Base-by-base conservation (phyloP, 2,797 vertebrate species). In the Cichlasoma orientale region DNA sequence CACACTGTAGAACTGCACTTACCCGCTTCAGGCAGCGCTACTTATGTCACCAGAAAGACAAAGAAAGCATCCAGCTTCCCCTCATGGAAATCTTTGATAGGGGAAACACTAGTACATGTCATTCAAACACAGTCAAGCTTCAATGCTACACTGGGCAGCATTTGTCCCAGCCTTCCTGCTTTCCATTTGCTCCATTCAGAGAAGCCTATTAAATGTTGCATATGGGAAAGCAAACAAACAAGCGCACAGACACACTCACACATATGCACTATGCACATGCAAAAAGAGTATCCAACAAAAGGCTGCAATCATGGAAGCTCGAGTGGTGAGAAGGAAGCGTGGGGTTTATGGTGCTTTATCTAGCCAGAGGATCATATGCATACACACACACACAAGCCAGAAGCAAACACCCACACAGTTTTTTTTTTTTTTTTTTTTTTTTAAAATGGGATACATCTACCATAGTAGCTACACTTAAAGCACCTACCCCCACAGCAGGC, bases 131-230 rank as follows among this genome's bases (percentile, higher is more conserved):
- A 75, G 72, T 58, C 71, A 71, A 57, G 44, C 75, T 25, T 19
- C 16, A 33, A 79, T 31, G 18, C 83, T 80, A 78, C 75, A 80
- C 70, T 81, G 63, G 58, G 33, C 19, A 82, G 74, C 75, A 36
- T 91, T 91, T 93, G 87, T 93, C 76, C 36, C 2, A 33, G 56
- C 23, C 72, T 89, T 92, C 89, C 81, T 81, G 78, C 80, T 84
- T 86, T 83, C 79, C 80, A 68, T 86, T 89, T 78, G 56, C 78
- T 27, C 14, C 72, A 86, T 86, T 93, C 86, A 93, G 84, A 91
- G 76, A 73, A 84, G 47, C 31, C 85, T 81, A 86, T 91, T 91
- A 92, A 83, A 89, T 82, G 78, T 87, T 91, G 88, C 75, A 77
- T 74, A 91, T 55, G 82, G 82, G 86, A 91, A 89, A 77, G 75